Conservation (phyloP, 2,888 invertebrate genomes). For the Teinopalpus imperialis region DNA sequence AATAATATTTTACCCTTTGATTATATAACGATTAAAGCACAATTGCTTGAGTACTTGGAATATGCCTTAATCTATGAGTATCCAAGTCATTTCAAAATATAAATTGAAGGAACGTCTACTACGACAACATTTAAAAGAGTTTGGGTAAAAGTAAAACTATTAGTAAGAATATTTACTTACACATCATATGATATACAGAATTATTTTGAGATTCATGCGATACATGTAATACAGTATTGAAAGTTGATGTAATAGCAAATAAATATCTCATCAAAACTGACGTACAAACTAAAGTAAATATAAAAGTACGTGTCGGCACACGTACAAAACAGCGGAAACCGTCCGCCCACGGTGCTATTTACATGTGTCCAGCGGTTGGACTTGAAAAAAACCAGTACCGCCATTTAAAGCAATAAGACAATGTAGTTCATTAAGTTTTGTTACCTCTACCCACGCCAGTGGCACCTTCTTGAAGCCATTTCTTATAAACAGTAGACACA, state of each 20-base stretch:
- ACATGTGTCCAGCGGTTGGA: slow-evolving; percentile 55
- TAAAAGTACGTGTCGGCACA: slow-evolving; percentile 34
- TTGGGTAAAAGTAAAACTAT: no score
- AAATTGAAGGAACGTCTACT: no score
- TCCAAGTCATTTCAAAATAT: no score
- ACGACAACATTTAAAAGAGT: no score
- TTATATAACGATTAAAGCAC: no score
- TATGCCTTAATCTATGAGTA: no score
- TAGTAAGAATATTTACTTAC: no score
- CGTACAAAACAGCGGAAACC: slow-evolving; percentile 53
- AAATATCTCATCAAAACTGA: slow-evolving; percentile 20
- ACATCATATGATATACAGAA: no score
- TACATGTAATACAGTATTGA: no score
- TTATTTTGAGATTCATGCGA: no score
- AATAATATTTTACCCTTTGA: no score
- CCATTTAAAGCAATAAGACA: slow-evolving; percentile 77
- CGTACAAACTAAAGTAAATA: slow-evolving; percentile 19
- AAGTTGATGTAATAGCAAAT: slow-evolving; percentile 4
- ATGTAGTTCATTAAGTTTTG: slow-evolving; percentile 71
- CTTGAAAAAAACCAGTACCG: slow-evolving; percentile 55
- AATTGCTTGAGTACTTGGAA: no score
- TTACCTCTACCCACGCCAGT: slow-evolving; percentile 57
- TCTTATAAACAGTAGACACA: slow-evolving; percentile 34
- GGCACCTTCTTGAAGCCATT: slow-evolving; percentile 42
- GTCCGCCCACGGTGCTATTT: slow-evolving; percentile 62